Conservation (phyloP, 2,888 invertebrate species). For the Yponomeuta cagnagella region DNA sequence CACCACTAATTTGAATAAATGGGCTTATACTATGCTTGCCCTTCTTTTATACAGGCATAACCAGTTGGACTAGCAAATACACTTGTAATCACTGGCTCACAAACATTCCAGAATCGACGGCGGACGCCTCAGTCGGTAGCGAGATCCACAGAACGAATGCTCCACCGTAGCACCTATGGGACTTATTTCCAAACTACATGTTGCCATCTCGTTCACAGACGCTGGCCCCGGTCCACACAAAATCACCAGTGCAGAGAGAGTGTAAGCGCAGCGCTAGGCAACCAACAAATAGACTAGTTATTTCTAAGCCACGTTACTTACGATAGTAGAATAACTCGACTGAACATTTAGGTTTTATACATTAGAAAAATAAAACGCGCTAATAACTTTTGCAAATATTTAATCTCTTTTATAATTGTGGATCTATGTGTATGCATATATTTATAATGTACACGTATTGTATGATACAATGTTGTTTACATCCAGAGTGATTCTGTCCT, state of each 20-base stretch:
- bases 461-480: slow-evolving; percentile 61
- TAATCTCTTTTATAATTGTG: slow-evolving; percentile 77
- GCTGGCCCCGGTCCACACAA: slow-evolving; percentile 78
- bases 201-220: slow-evolving; percentile 40
- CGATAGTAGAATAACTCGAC: slow-evolving; percentile 10
- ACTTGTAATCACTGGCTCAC: too few relatives aligned
- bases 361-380: slow-evolving; percentile 52
- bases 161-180: too few relatives aligned
- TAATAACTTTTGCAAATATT: slow-evolving; percentile 76
- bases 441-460: slow-evolving; percentile 74
- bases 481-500: slow-evolving; percentile 53
- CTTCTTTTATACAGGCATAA: too few relatives aligned
- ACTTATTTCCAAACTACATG: neutral
- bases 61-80: too few relatives aligned
- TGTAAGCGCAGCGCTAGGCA: slow-evolving; percentile 32
- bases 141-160: too few relatives aligned
- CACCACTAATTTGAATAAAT: too few relatives aligned
- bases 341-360: slow-evolving; percentile 15
- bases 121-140: too few relatives aligned
- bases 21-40: too few relatives aligned
- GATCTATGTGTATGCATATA: slow-evolving; percentile 64
- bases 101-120: too few relatives aligned
- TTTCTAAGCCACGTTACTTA: slow-evolving; percentile 32
- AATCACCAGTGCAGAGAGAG: slow-evolving; percentile 45
- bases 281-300: slow-evolving; percentile 28